These are phyloP conservation scores for Paragorgia papillata DNA, from an alignment of 92 coral and sea anemone genomes.

Conservation along the genomic window DNA sequence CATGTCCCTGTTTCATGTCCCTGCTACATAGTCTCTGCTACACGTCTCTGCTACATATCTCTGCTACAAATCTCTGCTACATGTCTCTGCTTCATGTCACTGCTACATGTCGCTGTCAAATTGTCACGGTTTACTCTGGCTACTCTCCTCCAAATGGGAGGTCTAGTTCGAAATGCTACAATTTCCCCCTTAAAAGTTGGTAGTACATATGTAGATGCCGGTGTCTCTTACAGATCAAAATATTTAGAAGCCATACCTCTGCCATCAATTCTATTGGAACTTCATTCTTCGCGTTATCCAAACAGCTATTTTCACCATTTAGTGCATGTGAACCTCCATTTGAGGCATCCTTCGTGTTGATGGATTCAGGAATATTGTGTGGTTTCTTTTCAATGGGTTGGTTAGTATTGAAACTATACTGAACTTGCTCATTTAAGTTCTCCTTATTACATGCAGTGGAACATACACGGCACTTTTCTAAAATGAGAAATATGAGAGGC, in stretches of 20 bases:
- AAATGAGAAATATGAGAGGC: not conserved
- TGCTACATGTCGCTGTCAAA: too few species aligned
- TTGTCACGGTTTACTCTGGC: too few species aligned
- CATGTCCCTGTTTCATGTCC: too few species aligned
- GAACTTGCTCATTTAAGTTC: not conserved
- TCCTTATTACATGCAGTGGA: not conserved
- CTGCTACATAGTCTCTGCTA: too few species aligned
- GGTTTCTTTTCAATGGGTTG: not conserved
- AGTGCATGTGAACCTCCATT: not conserved
- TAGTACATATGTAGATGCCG: too few species aligned
- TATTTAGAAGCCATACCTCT: not conserved
- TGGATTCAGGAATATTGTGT: not conserved
- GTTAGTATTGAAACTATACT: not conserved
- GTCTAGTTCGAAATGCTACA: too few species aligned
- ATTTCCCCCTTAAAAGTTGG: too few species aligned
- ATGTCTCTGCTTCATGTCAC: too few species aligned
- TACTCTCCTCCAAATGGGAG: too few species aligned
- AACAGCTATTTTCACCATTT: not conserved
- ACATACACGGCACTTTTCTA: not conserved
- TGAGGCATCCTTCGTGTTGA: not conserved
- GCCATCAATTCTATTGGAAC: conserved; percentile 17
- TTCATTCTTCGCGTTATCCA: not conserved
- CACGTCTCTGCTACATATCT: too few species aligned
- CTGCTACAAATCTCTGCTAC: too few species aligned
- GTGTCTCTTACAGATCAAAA: not conserved